These are phyloP conservation scores for Camptogramma bilineatum DNA, from an alignment of 2,888 invertebrate genomes.

Conservation along the genomic window DNA sequence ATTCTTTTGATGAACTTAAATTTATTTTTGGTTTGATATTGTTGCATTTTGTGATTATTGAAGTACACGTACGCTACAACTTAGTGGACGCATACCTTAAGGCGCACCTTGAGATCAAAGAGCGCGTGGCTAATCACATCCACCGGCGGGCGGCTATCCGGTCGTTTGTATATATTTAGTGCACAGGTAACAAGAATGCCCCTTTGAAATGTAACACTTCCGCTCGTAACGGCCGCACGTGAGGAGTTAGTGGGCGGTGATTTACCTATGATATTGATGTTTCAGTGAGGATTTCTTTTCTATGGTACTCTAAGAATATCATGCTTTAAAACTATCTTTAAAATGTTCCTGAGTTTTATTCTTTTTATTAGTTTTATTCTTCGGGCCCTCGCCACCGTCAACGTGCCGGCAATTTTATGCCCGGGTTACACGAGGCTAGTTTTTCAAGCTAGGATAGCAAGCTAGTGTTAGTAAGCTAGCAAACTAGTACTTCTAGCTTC, in stretches of 20 bases:
- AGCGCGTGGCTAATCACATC: slow-evolving; percentile 65
- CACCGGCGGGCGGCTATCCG: slow-evolving; percentile 51
- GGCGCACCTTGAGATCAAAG: slow-evolving; percentile 68
- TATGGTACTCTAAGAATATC: not conserved
- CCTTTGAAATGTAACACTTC: slow-evolving; percentile 83
- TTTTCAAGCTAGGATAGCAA: too few relatives aligned
- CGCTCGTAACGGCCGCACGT: slow-evolving; percentile 69
- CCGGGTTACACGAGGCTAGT: too few relatives aligned
- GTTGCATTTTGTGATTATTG: too few relatives aligned
- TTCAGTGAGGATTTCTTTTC: slow-evolving; percentile 33
- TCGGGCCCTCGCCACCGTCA: too few relatives aligned
- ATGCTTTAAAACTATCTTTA: too few relatives aligned
- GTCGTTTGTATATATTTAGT: slow-evolving; percentile 72
- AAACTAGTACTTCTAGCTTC: too few relatives aligned
- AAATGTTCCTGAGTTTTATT: too few relatives aligned
- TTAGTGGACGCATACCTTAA: slow-evolving; percentile 39
- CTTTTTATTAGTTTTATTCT: too few relatives aligned
- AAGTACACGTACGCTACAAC: not conserved
- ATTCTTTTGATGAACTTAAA: too few relatives aligned
- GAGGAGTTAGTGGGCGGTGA: slow-evolving; percentile 7
- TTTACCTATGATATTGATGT: slow-evolving; percentile 4
- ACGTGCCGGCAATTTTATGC: too few relatives aligned
- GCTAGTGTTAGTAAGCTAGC: too few relatives aligned
- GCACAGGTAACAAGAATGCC: slow-evolving; percentile 83
- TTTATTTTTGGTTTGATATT: too few relatives aligned